These are phyloP conservation scores for Muscina levida DNA, from an alignment of 2,888 invertebrate species.

Conservation along the genomic window DNA sequence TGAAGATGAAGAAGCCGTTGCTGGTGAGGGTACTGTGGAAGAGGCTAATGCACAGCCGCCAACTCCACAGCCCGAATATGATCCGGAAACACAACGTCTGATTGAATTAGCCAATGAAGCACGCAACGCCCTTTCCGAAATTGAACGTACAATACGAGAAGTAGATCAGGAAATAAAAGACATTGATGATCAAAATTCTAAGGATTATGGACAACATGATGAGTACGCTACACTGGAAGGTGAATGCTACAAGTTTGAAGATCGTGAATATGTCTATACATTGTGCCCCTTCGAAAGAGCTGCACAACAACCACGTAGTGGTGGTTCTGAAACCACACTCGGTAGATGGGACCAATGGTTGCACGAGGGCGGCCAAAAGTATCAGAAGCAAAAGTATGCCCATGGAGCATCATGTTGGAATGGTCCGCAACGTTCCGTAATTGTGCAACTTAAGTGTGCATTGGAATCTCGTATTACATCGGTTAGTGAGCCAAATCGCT, in stretches of 20 bases:
- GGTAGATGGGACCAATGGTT: constrained; percentile 95
- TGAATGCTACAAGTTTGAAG: constrained; percentile 93
- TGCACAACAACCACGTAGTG: constrained; percentile 90
- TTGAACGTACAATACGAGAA: constrained; percentile 87
- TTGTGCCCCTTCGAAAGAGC: constrained; percentile 93
- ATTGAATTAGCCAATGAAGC: constrained; percentile 92
- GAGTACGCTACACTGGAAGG: constrained; percentile 94
- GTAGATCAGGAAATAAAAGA: constrained; percentile 87
- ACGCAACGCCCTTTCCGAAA: constrained; percentile 87
- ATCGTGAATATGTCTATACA: constrained; percentile 96
- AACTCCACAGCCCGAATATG: constrained; percentile 88
- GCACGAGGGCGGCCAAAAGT: constrained; percentile 87
- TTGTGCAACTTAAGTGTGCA: constrained; percentile 91
- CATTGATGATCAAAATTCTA: constrained; percentile 88
- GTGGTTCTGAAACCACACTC: constrained; percentile 89
- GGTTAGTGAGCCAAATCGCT: constrained; percentile 96
- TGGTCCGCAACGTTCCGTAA: constrained; percentile 94
- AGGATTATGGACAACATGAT: constrained; percentile 94
- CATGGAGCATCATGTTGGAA: constrained; percentile 98
- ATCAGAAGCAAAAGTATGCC: constrained; percentile 91
- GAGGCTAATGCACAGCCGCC: constrained; percentile 74
- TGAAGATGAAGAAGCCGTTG: constrained; percentile 80
- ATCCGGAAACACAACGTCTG: constrained; percentile 92
- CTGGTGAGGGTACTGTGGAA: constrained; percentile 79
- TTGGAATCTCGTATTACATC: constrained; percentile 89